A percentile compares a stretch with the other conserved stretches of the same genome.
Conservation (phyloP, 2,797 vertebrate genomes). For the Propithecus perrieri region DNA sequence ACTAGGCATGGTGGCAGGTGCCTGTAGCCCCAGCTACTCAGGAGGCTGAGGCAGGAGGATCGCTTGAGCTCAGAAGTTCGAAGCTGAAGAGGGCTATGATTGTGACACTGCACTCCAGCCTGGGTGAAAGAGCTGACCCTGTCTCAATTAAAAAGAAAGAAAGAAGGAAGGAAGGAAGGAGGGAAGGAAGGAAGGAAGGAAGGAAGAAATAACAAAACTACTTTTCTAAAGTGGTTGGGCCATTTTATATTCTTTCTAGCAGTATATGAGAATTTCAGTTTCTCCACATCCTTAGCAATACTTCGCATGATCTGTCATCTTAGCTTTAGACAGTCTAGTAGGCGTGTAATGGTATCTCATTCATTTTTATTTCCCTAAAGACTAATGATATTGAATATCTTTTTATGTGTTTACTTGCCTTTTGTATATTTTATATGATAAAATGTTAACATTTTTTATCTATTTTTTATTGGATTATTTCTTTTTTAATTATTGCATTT, state of each 20-base stretch:
- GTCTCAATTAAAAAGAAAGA: too few relatives aligned
- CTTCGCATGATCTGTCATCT: not conserved
- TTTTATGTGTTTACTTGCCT: not conserved
- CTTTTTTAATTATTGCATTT: not conserved
- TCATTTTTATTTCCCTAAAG: not conserved
- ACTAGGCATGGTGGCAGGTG: too few relatives aligned
- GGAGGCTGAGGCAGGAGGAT: too few relatives aligned
- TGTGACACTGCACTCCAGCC: too few relatives aligned
- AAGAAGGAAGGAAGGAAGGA: too few relatives aligned
- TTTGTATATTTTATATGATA: not conserved
- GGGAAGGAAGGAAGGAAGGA: too few relatives aligned
- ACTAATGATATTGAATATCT: not conserved
- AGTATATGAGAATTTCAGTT: not conserved
- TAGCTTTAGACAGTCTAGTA: not conserved
- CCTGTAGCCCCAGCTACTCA: too few relatives aligned
- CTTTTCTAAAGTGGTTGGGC: not conserved
- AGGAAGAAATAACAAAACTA: not conserved
- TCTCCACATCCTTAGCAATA: not conserved
- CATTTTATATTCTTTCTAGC: not conserved
- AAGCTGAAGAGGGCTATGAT: too few relatives aligned
- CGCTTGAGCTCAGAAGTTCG: too few relatives aligned
- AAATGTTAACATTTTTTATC: not conserved
- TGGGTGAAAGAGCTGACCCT: too few relatives aligned
- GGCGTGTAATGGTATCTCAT: not conserved
- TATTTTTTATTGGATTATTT: not conserved